Conservation (phyloP, 2,888 invertebrate genomes). For the Rhogogaster chlorosoma region DNA sequence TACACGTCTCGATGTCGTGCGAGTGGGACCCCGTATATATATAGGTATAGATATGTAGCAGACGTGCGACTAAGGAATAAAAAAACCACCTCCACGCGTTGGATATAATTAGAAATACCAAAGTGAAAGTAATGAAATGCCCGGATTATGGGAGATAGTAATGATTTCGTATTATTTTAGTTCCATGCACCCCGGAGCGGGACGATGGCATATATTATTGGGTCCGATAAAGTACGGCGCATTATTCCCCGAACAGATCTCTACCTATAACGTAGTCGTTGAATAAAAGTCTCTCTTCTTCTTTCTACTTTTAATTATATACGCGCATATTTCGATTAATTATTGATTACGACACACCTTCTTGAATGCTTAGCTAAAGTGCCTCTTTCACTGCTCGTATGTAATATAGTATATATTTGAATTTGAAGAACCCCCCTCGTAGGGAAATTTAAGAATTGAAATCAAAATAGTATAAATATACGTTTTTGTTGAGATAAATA, state of each 20-base stretch:
- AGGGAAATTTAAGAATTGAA: not conserved
- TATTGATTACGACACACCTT: not conserved
- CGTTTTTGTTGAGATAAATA: too few relatives aligned
- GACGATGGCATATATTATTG: not conserved
- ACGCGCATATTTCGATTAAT: not conserved
- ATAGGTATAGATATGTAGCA: not conserved
- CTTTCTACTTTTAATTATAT: not conserved
- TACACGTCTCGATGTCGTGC: not conserved
- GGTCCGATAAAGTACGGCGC: not conserved
- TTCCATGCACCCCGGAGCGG: not conserved
- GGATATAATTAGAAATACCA: slow-evolving; percentile 1
- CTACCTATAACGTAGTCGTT: not conserved
- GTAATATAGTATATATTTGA: not conserved
- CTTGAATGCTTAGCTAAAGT: not conserved
- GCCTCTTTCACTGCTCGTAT: not conserved
- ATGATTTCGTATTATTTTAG: not conserved
- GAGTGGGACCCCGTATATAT: not conserved
- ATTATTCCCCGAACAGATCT: not conserved
- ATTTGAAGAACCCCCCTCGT: not conserved
- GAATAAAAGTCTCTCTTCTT: not conserved
- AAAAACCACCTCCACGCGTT: not conserved
- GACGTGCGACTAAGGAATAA: not conserved
- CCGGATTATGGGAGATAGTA: not conserved
- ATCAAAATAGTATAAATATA: not conserved
- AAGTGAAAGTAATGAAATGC: slow-evolving; percentile 12